Percentiles rank a stretch among this genome's conserved stretches.
Evolutionary conservation across 2,888 invertebrate genomes (phyloP).

Genomic region (Pandemis cinnamomeana): DNA sequence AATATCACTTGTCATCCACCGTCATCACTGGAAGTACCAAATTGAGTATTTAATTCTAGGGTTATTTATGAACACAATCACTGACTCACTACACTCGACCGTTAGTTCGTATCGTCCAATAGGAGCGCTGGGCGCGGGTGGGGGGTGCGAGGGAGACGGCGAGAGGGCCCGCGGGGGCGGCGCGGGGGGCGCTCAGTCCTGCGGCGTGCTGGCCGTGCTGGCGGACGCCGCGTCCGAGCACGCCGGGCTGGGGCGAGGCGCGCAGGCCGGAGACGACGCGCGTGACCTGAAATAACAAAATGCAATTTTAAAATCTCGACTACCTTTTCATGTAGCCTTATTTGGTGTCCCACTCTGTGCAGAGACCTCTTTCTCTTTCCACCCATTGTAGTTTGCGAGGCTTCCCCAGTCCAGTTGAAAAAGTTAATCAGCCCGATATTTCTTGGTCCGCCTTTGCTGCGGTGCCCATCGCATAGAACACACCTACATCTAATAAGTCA

Average conservation of each 20-base stretch:
- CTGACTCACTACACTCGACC: slow-evolving; percentile 52
- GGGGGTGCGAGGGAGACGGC: slow-evolving; percentile 10
- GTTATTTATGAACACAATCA: slow-evolving; percentile 72
- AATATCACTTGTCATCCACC: slow-evolving; percentile 79
- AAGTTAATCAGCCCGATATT: too few relatives aligned
- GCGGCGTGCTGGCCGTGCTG: slow-evolving; percentile 50
- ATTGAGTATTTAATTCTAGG: slow-evolving; percentile 51
- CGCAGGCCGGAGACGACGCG: slow-evolving; percentile 56
- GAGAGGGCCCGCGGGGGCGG: not conserved
- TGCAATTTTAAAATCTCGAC: too few relatives aligned
- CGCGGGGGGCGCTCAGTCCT: slow-evolving; percentile 51
- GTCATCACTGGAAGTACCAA: slow-evolving; percentile 74
- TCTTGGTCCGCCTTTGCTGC: too few relatives aligned
- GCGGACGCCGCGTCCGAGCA: slow-evolving; percentile 54
- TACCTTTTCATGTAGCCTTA: too few relatives aligned
- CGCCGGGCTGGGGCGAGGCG: slow-evolving; percentile 55
- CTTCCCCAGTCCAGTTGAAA: too few relatives aligned
- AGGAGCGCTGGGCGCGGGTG: not conserved
- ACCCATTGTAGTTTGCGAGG: too few relatives aligned
- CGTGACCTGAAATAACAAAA: slow-evolving; percentile 59
- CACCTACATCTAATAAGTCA: too few relatives aligned
- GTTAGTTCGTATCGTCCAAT: slow-evolving; percentile 12
- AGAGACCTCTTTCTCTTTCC: too few relatives aligned
- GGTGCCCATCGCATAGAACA: too few relatives aligned
- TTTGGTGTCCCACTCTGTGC: too few relatives aligned